A percentile compares a stretch with the other conserved stretches of the same genome.
Conservation (phyloP, 2,888 invertebrate species). For the Ophion slaviceki region DNA sequence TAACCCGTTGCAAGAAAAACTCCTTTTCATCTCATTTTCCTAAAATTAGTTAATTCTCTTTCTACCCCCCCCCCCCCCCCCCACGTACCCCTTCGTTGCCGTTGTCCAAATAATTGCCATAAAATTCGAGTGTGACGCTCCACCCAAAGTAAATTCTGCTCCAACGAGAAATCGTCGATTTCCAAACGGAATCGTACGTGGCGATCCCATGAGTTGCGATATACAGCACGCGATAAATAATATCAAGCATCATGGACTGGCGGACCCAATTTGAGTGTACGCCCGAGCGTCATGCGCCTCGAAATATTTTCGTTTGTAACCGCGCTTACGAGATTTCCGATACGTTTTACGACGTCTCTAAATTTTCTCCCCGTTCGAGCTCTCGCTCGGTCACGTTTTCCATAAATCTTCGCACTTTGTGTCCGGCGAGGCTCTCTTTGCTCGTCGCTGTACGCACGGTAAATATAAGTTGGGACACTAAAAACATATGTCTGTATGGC, state of each 20-base stretch:
- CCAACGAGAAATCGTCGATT: background rate
- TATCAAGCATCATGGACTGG: background rate
- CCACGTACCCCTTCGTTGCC: too few species aligned
- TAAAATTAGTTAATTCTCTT: too few species aligned
- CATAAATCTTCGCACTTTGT: constrained; percentile 53
- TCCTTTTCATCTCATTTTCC: too few species aligned
- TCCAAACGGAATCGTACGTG: background rate
- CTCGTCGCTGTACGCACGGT: background rate
- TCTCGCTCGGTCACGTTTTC: constrained; percentile 35
- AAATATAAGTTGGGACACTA: background rate
- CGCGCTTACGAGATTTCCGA: constrained; percentile 51
- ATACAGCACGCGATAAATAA: background rate
- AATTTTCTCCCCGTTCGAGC: constrained; percentile 37
- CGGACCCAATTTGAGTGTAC: background rate
- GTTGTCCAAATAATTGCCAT: background rate
- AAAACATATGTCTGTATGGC: constrained; percentile 43
- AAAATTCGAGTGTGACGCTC: background rate
- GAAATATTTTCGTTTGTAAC: constrained; percentile 21
- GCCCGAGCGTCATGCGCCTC: constrained; percentile 4
- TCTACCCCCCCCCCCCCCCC: too few species aligned
- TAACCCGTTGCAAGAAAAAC: too few species aligned
- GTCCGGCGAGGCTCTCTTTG: constrained; percentile 7
- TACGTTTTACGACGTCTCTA: constrained; percentile 56
- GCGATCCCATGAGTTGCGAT: background rate
- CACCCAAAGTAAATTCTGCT: background rate